Evolutionary conservation across 2,113 vertebrate genomes (phyloP).

Genomic region (Aphyosemion australe): DNA sequence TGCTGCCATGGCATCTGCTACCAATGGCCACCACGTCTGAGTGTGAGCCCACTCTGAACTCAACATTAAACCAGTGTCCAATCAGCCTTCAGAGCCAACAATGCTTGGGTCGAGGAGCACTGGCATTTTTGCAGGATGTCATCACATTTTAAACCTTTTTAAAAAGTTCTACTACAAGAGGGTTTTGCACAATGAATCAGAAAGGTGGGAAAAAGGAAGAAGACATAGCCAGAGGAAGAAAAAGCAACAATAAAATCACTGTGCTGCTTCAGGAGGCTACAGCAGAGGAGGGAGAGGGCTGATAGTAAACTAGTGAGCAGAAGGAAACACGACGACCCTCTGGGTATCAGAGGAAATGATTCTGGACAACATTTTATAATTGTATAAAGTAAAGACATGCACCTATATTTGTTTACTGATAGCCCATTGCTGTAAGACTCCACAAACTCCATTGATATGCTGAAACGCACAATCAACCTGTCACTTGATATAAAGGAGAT

Average conservation of each 20-base stretch:
- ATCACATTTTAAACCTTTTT: conserved; percentile 59
- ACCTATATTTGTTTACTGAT: too few relatives aligned
- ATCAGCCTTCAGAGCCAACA: conserved; percentile 58
- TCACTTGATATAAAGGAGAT: conserved; percentile 19
- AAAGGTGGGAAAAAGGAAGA: conserved; percentile 36
- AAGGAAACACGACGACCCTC: conserved; percentile 26
- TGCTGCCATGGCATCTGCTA: conserved; percentile 75
- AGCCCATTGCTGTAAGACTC: too few relatives aligned
- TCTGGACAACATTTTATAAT: conserved; percentile 50
- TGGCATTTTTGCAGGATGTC: conserved; percentile 70
- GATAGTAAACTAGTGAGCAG: conserved; percentile 52
- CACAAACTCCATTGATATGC: background rate
- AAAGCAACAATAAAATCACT: conserved; percentile 22
- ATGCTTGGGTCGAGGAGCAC: conserved; percentile 65
- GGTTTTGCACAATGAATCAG: conserved; percentile 46
- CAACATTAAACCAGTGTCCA: conserved; percentile 62
- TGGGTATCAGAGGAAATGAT: background rate
- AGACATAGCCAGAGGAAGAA: conserved; percentile 30
- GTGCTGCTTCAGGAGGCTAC: conserved; percentile 42
- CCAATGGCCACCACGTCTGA: conserved; percentile 60
- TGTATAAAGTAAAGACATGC: conserved; percentile 42
- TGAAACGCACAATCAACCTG: conserved; percentile 25
- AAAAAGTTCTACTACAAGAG: conserved; percentile 60
- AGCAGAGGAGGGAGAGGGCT: conserved; percentile 30
- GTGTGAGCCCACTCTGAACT: conserved; percentile 67